phyloP scores from a whole-genome alignment of 92 coral and sea anemone genomes.

The Epizoanthus rinbou region DNA sequence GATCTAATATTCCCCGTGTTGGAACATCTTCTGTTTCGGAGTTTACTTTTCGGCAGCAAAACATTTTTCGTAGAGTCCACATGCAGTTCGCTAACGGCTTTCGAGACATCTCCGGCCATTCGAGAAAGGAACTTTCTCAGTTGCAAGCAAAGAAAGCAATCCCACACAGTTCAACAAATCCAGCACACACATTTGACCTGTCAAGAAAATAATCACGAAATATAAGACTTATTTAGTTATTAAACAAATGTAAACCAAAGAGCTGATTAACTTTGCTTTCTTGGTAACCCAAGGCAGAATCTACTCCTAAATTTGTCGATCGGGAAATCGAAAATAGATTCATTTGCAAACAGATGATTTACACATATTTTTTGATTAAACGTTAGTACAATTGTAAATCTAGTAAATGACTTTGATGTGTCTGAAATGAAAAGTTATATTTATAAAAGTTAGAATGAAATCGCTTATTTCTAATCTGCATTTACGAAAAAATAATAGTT shows the following conservation, averaged over 20 bases:
- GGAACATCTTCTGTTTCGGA: conserved; percentile 2
- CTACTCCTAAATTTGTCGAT: background rate
- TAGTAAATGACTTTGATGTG: background rate
- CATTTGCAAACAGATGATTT: background rate
- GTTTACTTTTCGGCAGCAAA: conserved; percentile 23
- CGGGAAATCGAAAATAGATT: background rate
- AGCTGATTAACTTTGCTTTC: conserved; percentile 1
- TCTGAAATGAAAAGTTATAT: background rate
- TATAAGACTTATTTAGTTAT: background rate
- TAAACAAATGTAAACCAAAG: background rate
- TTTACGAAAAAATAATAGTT: background rate
- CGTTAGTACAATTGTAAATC: background rate
- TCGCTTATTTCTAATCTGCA: background rate
- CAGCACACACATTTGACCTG: conserved; percentile 13
- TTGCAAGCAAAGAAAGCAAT: background rate
- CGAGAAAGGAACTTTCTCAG: background rate
- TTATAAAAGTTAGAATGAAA: background rate
- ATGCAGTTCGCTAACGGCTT: conserved; percentile 38
- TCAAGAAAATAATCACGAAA: conserved; percentile 8
- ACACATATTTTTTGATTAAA: background rate
- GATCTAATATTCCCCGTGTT: conserved; percentile 66
- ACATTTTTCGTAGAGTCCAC: conserved; percentile 27
- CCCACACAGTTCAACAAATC: background rate
- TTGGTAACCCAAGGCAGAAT: background rate
- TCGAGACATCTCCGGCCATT: conserved; percentile 20